Evolutionary conservation across 2,113 vertebrate species (phyloP), one percentile per base, ranked within the genome.

Genomic region (Polypterus senegalus): DNA sequence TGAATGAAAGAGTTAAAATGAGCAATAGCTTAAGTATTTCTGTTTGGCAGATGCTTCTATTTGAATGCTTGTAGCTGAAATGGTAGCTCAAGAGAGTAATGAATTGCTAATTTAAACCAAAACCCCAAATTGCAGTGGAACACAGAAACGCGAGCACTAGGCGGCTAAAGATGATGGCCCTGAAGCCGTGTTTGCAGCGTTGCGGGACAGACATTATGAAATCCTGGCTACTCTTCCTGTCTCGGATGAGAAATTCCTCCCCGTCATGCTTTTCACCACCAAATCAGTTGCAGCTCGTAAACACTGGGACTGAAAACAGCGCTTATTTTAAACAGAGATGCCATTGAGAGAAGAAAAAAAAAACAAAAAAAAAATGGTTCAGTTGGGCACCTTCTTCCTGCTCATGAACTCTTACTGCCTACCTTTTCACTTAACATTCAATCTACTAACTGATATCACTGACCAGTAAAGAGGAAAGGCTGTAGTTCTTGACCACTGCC

Each of bases 261-360:
- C 47, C 47, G 57, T 60, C 46, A 11, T 47, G 7, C 4, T 46
- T 46, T 43, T 57, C 62, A 48, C 47, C 46, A 9, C 46, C 9
- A 6, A 53, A 47, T 58, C 58, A 48, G 3, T 47, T 6, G 48
- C 65, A 66, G 45, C 47, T 66, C 65, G 48, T 47, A 47, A 58
- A 66, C 56, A 59, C 61, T n/a, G 7, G 10, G 46, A 27, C 56
- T 59, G 48, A 9, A 64, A 64, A 54, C 3, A 46, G 44, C 11
- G 52, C 5, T 47, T 5, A 8, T 54, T 53, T 61, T 61, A 53
- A 54, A 61, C 45, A 49, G 43, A 43, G n/a, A 27, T 27, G 27
- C 27, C 27, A 27, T 27, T 27, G 27, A 27, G 27, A 27, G 27
- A 27, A 27, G 27, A 2, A 27, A 27, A 27, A 27, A 27, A n/a